Conservation (phyloP, 2,888 invertebrate species). For the Sepiola atlantica region DNA sequence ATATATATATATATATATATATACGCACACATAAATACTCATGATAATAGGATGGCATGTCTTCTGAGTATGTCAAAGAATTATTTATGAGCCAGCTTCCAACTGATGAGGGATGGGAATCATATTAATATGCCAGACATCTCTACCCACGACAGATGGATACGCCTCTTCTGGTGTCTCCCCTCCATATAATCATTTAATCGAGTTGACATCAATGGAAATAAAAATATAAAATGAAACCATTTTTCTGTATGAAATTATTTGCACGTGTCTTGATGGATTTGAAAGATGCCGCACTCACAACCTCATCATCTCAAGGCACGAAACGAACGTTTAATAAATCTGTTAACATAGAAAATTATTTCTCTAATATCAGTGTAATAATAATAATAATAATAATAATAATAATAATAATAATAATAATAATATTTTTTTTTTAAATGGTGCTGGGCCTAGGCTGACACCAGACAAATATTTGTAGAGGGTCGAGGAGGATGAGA, state of each 20-base stretch:
- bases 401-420: neutral
- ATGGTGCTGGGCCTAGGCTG: too few relatives aligned
- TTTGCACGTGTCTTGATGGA: neutral
- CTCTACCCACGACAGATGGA: neutral
- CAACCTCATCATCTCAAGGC: neutral
- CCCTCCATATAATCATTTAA: neutral
- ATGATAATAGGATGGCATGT: neutral
- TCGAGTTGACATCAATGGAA: neutral
- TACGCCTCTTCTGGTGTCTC: neutral
- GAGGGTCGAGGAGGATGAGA: too few relatives aligned
- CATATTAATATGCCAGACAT: neutral
- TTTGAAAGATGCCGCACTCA: neutral
- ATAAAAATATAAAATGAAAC: neutral
- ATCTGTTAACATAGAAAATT: neutral
- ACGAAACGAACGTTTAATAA: neutral
- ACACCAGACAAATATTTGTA: too few relatives aligned
- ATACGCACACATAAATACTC: neutral
- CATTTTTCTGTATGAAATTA: neutral
- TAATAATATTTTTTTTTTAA: too few relatives aligned
- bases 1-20: too few relatives aligned
- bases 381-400: neutral
- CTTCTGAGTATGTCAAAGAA: slow-evolving; percentile 2
- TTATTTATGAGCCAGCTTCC: neutral
- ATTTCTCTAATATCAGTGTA: neutral
- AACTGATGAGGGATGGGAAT: neutral